Conservation (phyloP, 2,113 vertebrate genomes). For the Orycteropus afer region DNA sequence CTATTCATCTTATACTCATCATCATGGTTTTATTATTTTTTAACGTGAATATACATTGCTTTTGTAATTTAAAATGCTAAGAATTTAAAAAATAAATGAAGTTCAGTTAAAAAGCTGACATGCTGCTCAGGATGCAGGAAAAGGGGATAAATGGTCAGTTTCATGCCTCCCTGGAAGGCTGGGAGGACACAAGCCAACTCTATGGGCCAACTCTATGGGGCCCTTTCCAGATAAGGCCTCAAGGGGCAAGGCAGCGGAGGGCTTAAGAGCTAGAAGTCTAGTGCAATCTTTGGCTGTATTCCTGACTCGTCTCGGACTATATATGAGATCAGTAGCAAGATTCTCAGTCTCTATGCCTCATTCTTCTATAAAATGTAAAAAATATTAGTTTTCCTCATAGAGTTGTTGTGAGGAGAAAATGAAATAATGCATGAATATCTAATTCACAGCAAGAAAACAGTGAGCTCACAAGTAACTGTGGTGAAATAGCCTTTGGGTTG, state of each 20-base stretch:
- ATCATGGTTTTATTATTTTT: constrained; percentile 49
- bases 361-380: background rate
- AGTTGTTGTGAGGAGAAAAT: background rate
- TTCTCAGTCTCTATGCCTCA: background rate
- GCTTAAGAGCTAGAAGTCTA: background rate
- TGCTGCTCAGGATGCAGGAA: background rate
- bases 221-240: background rate
- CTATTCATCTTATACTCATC: background rate
- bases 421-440: background rate
- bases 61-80: constrained; percentile 46
- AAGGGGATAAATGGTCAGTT: background rate
- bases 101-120: background rate
- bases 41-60: background rate
- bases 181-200: background rate
- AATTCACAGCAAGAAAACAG: background rate
- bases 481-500: background rate
- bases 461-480: background rate
- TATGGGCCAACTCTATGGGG: too few species aligned
- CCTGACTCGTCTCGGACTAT: background rate
- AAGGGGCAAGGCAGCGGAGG: background rate
- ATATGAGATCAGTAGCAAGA: background rate
- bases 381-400: background rate
- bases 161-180: background rate
- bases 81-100: background rate
- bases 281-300: background rate